phyloP scores from a whole-genome alignment of 2,888 invertebrate genomes.

The Caenorhabditis sp. region DNA sequence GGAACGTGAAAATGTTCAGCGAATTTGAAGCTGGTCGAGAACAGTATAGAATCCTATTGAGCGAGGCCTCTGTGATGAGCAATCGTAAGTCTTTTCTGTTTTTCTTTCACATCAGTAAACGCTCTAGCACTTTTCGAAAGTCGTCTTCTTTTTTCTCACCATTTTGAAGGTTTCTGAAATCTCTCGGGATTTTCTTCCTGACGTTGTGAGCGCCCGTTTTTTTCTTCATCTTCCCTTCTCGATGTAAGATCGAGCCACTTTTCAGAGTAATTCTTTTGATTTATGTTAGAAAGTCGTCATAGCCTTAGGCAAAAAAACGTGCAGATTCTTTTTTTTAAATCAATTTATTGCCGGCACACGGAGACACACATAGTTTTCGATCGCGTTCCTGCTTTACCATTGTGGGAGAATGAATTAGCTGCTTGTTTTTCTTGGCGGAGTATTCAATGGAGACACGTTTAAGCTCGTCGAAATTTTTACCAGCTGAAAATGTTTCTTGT shows the following conservation, averaged over 20 bases:
- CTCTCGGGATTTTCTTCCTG: background rate
- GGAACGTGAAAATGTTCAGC: conserved; percentile 84
- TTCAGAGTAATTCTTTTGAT: conserved; percentile 1
- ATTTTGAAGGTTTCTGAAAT: background rate
- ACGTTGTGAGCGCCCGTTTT: background rate
- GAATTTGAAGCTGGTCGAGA: conserved; percentile 87
- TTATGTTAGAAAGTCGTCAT: background rate
- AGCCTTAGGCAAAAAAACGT: background rate
- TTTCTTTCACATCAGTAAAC: background rate
- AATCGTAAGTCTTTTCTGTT: conserved; percentile 73
- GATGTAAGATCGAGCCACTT: background rate
- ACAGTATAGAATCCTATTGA: conserved; percentile 87
- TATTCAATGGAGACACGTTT: too few species aligned
- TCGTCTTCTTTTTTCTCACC: too few species aligned
- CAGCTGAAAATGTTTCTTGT: too few species aligned
- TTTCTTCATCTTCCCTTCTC: too few species aligned
- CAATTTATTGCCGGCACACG: too few species aligned
- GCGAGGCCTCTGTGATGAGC: conserved; percentile 85
- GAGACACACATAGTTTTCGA: too few species aligned
- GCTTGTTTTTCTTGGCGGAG: too few species aligned
- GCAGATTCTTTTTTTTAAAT: background rate
- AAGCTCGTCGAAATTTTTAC: too few species aligned
- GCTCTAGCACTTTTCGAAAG: background rate
- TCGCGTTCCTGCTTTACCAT: too few species aligned
- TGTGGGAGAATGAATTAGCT: too few species aligned